Evolutionary conservation across 2,113 vertebrate genomes (phyloP), one percentile per base, ranked within the genome.

Genomic region (Dermatemys mawii): DNA sequence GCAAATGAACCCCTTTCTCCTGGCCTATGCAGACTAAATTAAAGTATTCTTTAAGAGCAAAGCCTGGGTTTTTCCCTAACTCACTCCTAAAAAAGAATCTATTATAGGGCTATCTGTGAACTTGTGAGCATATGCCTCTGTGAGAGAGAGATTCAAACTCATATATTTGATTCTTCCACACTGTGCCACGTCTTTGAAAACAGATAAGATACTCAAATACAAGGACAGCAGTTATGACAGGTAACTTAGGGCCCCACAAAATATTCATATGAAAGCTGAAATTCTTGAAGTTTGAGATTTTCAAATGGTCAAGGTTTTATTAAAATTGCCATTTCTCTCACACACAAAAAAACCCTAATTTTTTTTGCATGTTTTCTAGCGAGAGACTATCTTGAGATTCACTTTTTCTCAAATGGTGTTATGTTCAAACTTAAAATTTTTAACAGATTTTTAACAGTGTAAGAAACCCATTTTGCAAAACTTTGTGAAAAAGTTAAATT

Each of bases 1-100:
- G 89, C 46, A 93, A 93, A 95, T 90, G 76, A 96, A 96, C 87
- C 51, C 78, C 92, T 92, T 88, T 38, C 57, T 78, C 44, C 55
- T 87, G 75, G 67, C 41, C 48, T 53, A 38, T 67, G 22, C 29
- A 46, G 44, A 55, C 29, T 46, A 86, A 51, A 70, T 38, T 53
- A 27, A 53, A 81, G 11, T 11, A 54, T 54, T 50, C 38, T 41
- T 44, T 54, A 54, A 16, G 29, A 41, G 14, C 53, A 82, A 82
- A 44, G 80, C 24, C 26, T 81, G n/a, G 38, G 4, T 48, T 60
- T 46, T 35, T 63, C 41, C 49, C 27, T 44, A 29, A 38, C 24
- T 46, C 73, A 76, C 63, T 70, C 63, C 4, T 70, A 38, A 38
- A 38, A 38, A 67, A 22, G 8, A 70, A 38, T 22, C 19, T 70